These are phyloP conservation scores for Scleropages formosus DNA, from an alignment of 2,797 vertebrate species.

Conservation along the genomic window DNA sequence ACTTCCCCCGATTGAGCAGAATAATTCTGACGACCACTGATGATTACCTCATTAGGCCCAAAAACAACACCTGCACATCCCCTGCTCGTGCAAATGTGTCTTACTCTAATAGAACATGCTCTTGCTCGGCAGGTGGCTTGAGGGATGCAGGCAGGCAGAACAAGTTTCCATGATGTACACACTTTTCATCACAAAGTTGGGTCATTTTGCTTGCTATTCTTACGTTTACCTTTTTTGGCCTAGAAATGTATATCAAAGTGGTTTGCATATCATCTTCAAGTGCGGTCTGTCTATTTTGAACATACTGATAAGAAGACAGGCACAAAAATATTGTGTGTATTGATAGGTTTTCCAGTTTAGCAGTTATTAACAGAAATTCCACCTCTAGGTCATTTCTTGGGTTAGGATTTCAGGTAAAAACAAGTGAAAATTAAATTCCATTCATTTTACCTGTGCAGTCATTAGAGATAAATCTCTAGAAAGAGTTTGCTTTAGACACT, in stretches of 20 bases:
- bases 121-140: slow-evolving; percentile 54
- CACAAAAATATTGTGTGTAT: slow-evolving; percentile 9
- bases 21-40: slow-evolving; percentile 61
- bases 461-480: not conserved
- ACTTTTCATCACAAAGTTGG: slow-evolving; percentile 39
- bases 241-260: too few species aligned
- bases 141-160: slow-evolving; percentile 36
- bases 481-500: not conserved
- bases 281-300: too few species aligned
- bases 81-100: slow-evolving; percentile 39
- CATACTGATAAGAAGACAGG: not conserved
- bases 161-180: slow-evolving; percentile 41
- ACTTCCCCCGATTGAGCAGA: slow-evolving; percentile 53
- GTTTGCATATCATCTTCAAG: too few species aligned
- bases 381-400: too few species aligned
- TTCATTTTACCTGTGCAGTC: not conserved
- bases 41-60: slow-evolving; percentile 63
- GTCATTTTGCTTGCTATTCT: slow-evolving; percentile 42
- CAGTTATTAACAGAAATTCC: not conserved
- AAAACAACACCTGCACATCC: slow-evolving; percentile 63
- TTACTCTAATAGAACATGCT: slow-evolving; percentile 40
- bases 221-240: slow-evolving; percentile 2
- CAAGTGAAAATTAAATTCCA: not conserved
- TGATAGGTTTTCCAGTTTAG: slow-evolving; percentile 18
- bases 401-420: not conserved